A percentile compares a stretch with the other conserved stretches of the same genome.
These are phyloP conservation scores for Aptenodytes forsteri DNA, from an alignment of 2,113 vertebrate genomes.

Conservation along the genomic window DNA sequence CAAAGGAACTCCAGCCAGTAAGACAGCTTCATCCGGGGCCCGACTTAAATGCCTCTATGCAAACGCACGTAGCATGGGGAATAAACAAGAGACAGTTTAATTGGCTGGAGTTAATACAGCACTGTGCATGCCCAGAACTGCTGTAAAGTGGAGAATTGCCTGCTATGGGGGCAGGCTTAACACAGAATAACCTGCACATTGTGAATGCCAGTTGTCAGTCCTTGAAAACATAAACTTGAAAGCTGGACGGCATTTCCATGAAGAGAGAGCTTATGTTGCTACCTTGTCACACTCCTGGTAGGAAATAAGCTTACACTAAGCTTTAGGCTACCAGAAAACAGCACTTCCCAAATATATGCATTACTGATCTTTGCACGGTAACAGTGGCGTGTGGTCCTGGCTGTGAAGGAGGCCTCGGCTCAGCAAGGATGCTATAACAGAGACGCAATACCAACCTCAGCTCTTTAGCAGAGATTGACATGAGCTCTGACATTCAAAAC, in stretches of 20 bases:
- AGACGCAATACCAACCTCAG: background rate
- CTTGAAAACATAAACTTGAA: background rate
- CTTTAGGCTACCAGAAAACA: background rate
- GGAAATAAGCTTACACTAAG: background rate
- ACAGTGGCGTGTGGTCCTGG: fast-evolving
- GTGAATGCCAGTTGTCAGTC: background rate
- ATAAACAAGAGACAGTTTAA: background rate
- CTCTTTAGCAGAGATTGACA: background rate
- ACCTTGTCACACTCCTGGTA: fast-evolving
- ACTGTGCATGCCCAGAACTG: background rate
- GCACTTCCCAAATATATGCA: fast-evolving
- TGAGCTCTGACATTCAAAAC: fast-evolving
- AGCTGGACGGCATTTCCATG: background rate
- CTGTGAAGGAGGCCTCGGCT: background rate
- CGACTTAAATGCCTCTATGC: no score
- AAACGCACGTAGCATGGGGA: no score
- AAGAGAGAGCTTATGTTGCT: background rate
- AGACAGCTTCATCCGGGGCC: no score
- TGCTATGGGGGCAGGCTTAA: background rate
- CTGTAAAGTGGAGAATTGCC: background rate
- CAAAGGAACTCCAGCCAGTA: no score
- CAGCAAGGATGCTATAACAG: background rate
- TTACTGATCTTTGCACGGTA: fast-evolving
- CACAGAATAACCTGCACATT: background rate
- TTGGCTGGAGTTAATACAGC: background rate